These are phyloP conservation scores for Drosophila emarginata DNA, from an alignment of 2,888 invertebrate species.

Conservation along the genomic window DNA sequence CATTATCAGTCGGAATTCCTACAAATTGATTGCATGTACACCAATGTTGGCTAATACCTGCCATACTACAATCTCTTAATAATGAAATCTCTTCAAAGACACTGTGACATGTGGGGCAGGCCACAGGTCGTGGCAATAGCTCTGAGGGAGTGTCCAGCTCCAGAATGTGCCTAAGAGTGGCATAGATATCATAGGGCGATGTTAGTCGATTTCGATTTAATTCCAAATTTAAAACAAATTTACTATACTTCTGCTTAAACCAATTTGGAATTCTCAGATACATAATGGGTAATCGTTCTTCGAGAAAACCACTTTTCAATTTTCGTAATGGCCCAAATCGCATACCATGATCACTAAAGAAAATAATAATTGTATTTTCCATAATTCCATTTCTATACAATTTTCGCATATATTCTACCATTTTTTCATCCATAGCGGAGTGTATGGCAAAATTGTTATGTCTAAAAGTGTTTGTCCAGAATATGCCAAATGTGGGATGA, in stretches of 20 bases:
- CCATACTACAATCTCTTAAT: constrained; percentile 87
- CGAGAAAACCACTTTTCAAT: constrained; percentile 88
- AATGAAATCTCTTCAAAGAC: constrained; percentile 85
- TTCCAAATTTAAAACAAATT: constrained; percentile 84
- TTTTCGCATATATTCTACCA: constrained; percentile 85
- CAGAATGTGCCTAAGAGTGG: constrained; percentile 49
- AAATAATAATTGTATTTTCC: constrained; percentile 87
- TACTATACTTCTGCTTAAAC: constrained; percentile 84
- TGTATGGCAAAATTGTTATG: constrained; percentile 87
- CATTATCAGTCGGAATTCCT: constrained; percentile 16
- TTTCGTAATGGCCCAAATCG: constrained; percentile 87
- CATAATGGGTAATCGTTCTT: constrained; percentile 89
- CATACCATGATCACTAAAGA: constrained; percentile 91
- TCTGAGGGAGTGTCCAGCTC: constrained; percentile 38
- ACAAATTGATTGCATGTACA: constrained; percentile 87
- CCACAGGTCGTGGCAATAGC: constrained; percentile 64
- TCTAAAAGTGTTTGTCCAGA: constrained; percentile 90
- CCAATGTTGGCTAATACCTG: constrained; percentile 88
- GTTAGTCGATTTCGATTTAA: constrained; percentile 85
- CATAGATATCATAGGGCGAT: constrained; percentile 56
- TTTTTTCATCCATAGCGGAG: constrained; percentile 86
- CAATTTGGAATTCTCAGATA: constrained; percentile 87
- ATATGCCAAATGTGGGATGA: constrained; percentile 87
- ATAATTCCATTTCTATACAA: constrained; percentile 84
- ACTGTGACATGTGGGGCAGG: constrained; percentile 86